Evolutionary conservation across 2,888 invertebrate genomes (phyloP).

Genomic region (Galerucella pusilla): DNA sequence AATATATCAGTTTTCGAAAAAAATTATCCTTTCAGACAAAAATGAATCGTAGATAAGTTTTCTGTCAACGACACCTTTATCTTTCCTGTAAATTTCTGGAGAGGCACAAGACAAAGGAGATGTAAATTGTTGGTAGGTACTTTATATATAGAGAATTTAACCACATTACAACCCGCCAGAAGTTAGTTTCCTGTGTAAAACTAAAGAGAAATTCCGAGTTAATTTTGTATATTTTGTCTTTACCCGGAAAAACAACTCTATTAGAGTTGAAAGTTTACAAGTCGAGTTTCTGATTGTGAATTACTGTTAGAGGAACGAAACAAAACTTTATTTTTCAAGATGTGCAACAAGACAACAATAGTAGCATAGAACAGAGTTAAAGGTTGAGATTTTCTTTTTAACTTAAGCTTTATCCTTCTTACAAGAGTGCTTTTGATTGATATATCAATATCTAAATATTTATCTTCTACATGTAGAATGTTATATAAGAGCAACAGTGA

Average conservation of each 20-base stretch:
- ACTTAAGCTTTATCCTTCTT: not conserved
- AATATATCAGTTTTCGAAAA: no score
- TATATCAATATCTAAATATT: no score
- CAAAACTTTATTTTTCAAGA: slow-evolving; percentile 17
- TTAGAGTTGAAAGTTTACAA: slow-evolving; percentile 24
- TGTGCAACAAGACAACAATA: slow-evolving; percentile 3
- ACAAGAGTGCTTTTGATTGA: not conserved
- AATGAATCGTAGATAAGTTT: no score
- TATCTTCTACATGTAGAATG: no score
- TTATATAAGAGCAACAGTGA: no score
- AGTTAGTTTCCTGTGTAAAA: slow-evolving; percentile 37
- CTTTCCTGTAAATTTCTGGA: slow-evolving; percentile 49
- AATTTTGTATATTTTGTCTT: slow-evolving; percentile 48
- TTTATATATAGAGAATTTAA: slow-evolving; percentile 53
- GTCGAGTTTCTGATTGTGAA: slow-evolving; percentile 11
- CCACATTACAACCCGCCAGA: slow-evolving; percentile 36
- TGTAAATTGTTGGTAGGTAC: slow-evolving; percentile 49
- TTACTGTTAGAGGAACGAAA: slow-evolving; percentile 4
- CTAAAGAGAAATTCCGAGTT: slow-evolving; percentile 41
- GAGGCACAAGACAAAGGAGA: slow-evolving; percentile 50
- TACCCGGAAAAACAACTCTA: slow-evolving; percentile 39
- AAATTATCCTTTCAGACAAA: no score
- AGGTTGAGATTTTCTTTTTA: not conserved
- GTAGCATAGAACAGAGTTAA: not conserved
- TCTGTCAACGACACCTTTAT: slow-evolving; percentile 42